Conservation (phyloP, 1,140 invertebrate species). For the Cepaea nemoralis region DNA sequence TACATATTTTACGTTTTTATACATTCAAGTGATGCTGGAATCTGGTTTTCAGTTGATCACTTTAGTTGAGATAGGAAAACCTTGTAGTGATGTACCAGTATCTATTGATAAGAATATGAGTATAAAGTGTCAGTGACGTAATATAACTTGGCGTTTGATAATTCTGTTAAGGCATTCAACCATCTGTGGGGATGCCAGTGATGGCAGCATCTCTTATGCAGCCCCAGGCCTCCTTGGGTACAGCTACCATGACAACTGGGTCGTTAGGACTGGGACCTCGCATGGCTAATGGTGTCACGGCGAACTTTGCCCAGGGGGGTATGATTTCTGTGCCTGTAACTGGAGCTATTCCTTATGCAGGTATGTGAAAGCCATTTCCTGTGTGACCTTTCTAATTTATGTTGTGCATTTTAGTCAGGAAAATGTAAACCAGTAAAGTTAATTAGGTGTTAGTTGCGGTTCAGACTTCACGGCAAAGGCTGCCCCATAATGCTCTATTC, state of each 20-base stretch:
- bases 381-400: background rate
- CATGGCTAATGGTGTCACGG: conserved; percentile 60
- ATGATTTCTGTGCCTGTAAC: conserved; percentile 21
- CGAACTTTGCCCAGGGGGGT: background rate
- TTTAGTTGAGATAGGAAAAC: no score
- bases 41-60: no score
- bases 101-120: no score
- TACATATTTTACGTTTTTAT: no score
- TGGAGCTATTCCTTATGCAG: conserved; percentile 23
- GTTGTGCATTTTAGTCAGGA: background rate
- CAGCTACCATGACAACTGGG: conserved; percentile 57
- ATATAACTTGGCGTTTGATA: no score
- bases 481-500: no score
- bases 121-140: no score
- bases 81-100: no score
- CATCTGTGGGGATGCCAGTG: conserved; percentile 42
- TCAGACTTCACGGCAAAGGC: no score
- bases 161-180: conserved; percentile 20
- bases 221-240: conserved; percentile 49
- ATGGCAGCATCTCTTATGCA: conserved; percentile 42
- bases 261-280: conserved; percentile 57
- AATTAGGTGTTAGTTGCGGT: no score
- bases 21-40: no score
- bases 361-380: background rate
- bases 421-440: no score